A percentile compares a stretch with the other conserved stretches of the same genome.
These are phyloP conservation scores for Stratiomys singularior DNA, from an alignment of 2,888 invertebrate species.

Conservation along the genomic window DNA sequence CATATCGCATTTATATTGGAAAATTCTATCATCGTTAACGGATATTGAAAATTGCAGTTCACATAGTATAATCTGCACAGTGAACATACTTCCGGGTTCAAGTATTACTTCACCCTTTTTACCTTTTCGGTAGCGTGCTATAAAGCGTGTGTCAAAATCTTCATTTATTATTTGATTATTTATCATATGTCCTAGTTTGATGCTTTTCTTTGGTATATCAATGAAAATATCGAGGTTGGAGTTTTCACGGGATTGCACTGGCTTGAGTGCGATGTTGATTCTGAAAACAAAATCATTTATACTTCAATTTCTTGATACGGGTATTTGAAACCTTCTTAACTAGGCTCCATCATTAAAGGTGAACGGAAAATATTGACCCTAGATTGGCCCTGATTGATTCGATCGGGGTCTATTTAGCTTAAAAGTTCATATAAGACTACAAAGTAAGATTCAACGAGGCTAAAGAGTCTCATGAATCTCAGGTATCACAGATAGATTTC, in stretches of 20 bases:
- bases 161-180: not conserved
- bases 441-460: no score
- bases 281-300: no score
- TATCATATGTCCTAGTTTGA: not conserved
- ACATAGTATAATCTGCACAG: not conserved
- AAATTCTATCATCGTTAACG: not conserved
- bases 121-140: not conserved
- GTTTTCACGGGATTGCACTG: not conserved
- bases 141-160: not conserved
- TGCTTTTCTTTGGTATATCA: not conserved
- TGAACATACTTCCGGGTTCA: not conserved
- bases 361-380: no score
- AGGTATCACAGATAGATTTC: no score
- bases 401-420: no score
- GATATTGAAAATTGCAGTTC: not conserved
- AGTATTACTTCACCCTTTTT: not conserved
- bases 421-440: no score
- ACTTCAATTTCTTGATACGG: no score
- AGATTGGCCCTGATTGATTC: no score
- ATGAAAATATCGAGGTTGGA: not conserved
- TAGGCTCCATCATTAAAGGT: no score
- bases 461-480: no score
- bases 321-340: no score
- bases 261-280: not conserved
- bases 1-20: not conserved